Evolutionary conservation across 2,888 invertebrate species (phyloP), one percentile per base, ranked within the genome.

Genomic region (Sclerodermus sp.): DNA sequence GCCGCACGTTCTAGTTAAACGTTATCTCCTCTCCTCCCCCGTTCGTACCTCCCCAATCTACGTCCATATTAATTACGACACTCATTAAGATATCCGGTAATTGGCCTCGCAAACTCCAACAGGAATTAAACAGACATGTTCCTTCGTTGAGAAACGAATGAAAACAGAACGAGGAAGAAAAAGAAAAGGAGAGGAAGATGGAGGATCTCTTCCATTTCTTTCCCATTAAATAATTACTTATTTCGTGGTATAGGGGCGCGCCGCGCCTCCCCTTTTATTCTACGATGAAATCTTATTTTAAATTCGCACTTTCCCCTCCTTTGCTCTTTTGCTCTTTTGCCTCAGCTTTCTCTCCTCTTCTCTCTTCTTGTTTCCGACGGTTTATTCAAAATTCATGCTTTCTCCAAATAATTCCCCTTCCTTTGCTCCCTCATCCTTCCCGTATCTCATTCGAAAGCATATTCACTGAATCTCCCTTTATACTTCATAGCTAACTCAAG

Each of bases 71-170:
- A 76, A 76, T 76, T 76, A 76, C 74, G 70, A 68, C 66, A 76
- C 74, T 76, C 74, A 73, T 76, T 76, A 76, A 76, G 76, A 74
- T 76, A 76, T 76, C 74, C 73, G 70, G 73, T 71, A 71, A 73
- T 74, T 74, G 71, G 68, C 68, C 67, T 66, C 63, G 60, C 50
- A 60, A 45, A 13, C 18, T n/a, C n/a, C n/a, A n/a, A n/a, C n/a
- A n/a, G n/a, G n/a, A n/a, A n/a, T n/a, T n/a, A n/a, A n/a, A 23
- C 23, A 23, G 23, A 23, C 23, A 8, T 23, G 23, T 8, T 23
- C 8, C 3, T 23, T 8, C 23, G 4, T 8, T 5, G 23, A 8
- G 23, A 8, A 23, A 23, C 23, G 8, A 3, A 5, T 23, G 8
- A 23, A 8, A 8, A 23, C 23, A 3, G 8, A 23, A 8, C 23